A percentile compares a stretch with the other conserved stretches of the same genome.
These are phyloP conservation scores for Neoascia interrupta DNA, from an alignment of 2,888 invertebrate genomes.

Conservation along the genomic window DNA sequence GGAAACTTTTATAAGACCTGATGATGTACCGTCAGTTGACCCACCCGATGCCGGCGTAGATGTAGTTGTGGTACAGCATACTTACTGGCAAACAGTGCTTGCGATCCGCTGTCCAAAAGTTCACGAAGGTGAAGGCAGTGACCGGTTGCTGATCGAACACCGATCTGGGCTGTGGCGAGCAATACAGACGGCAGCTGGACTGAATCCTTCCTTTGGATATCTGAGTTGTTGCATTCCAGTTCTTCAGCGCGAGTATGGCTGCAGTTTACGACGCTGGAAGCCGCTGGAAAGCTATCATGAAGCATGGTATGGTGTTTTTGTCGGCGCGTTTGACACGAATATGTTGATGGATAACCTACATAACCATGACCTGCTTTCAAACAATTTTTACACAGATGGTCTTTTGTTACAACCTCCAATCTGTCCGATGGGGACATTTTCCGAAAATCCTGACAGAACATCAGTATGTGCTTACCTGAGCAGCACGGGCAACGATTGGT, in stretches of 20 bases:
- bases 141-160: no score
- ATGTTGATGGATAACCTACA: slow-evolving; percentile 17
- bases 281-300: not conserved
- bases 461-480: not conserved
- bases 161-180: slow-evolving; percentile 34
- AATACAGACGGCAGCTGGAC: slow-evolving; percentile 14
- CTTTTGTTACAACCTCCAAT: slow-evolving; percentile 3
- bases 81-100: slow-evolving; percentile 4
- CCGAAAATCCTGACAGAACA: slow-evolving; percentile 21
- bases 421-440: slow-evolving; percentile 14
- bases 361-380: slow-evolving; percentile 29
- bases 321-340: slow-evolving; percentile 13
- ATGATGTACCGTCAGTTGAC: slow-evolving; percentile 40
- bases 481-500: not conserved
- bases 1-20: slow-evolving; percentile 36
- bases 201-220: no score
- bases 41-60: no score
- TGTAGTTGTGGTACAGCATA: not conserved
- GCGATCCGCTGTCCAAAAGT: no score
- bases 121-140: no score
- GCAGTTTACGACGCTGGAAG: not conserved
- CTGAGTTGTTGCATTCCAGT: not conserved
- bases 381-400: slow-evolving; percentile 14
- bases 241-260: not conserved
- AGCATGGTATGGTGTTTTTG: no score